Base-by-base conservation (phyloP, 2,113 vertebrate genomes). In the Sander lucioperca region DNA sequence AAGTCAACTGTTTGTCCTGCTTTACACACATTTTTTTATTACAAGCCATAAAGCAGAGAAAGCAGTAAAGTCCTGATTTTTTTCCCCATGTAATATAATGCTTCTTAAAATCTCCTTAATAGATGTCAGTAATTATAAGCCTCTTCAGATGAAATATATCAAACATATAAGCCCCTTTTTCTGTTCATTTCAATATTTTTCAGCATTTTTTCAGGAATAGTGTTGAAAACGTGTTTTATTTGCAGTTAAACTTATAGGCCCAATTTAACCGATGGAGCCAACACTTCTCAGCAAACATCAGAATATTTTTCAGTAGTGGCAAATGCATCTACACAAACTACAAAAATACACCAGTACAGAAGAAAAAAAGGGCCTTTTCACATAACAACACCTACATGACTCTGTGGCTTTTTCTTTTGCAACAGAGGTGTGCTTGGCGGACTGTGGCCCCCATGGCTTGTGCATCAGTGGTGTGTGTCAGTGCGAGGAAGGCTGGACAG, bases 401-500 rank as follows among this genome's bases (percentile, higher is more conserved):
- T 87, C 27, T 33, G 6, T 63, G 47, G 58, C n/a, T 85, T 63
- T 86, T 65, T 54, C 54, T 61, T 80, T 51, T 59, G 56, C 23
- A 2, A 6, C 92, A 99, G 98, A 99, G 69, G 93, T 99, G 66
- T 99, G 98, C 21, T 90, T 96, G 0, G 95, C 92, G 89, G 98
- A 98, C 94, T 99, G 98, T 0, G 97, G 97, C 88, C 78, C 97
- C 0, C 98, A 96, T 0, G 98, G 98, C 0, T 95, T 97, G 18
- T 99, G 98, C 95, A 93, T 97, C 92, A 95, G 97, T 0, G 97
- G 97, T 1, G 88, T 93, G 1, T 99, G 98, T 81, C 98, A 97
- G 89, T 99, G 98, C 21, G 97, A 98, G 91, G 98, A 99, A 62
- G 97, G 98, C 93, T 99, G 98, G 98, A 96, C 96, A 0, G 98